phyloP scores from a whole-genome alignment of 2,797 vertebrate species.

The Passerculus sandwichensis region DNA sequence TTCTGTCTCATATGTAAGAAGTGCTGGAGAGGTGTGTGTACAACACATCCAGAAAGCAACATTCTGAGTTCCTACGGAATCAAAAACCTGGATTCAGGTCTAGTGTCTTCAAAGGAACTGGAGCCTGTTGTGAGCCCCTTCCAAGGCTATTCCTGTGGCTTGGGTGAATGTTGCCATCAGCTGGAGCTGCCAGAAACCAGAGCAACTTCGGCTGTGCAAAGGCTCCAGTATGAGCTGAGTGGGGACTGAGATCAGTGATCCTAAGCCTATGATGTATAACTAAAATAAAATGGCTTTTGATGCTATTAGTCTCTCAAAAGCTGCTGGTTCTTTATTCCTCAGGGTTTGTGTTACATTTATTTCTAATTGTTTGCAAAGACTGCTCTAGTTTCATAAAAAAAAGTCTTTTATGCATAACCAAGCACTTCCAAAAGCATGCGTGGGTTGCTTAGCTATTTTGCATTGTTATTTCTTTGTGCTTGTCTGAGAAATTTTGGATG shows the following conservation, averaged over 20 bases:
- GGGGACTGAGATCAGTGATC: not conserved
- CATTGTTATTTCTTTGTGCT: not conserved
- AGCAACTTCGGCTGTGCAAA: not conserved
- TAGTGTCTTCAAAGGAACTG: not conserved
- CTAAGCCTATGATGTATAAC: not conserved
- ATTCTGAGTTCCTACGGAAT: not conserved
- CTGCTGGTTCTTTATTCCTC: not conserved
- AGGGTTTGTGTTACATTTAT: not conserved
- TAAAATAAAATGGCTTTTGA: not conserved
- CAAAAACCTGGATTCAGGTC: not conserved
- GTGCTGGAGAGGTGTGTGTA: not conserved
- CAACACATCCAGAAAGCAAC: not conserved
- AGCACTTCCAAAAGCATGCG: not conserved
- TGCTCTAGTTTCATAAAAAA: not conserved
- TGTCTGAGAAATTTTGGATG: not conserved
- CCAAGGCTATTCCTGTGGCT: not conserved
- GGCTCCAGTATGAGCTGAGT: not conserved
- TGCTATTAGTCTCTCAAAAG: not conserved
- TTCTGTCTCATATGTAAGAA: not conserved
- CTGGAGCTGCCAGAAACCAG: not conserved
- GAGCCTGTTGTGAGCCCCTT: not conserved
- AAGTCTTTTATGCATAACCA: not conserved
- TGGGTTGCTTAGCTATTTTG: not conserved
- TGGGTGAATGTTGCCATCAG: not conserved
- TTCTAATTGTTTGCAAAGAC: not conserved